These are phyloP conservation scores for Pungitius pungitius DNA, from an alignment of 2,113 vertebrate species.

Conservation along the genomic window DNA sequence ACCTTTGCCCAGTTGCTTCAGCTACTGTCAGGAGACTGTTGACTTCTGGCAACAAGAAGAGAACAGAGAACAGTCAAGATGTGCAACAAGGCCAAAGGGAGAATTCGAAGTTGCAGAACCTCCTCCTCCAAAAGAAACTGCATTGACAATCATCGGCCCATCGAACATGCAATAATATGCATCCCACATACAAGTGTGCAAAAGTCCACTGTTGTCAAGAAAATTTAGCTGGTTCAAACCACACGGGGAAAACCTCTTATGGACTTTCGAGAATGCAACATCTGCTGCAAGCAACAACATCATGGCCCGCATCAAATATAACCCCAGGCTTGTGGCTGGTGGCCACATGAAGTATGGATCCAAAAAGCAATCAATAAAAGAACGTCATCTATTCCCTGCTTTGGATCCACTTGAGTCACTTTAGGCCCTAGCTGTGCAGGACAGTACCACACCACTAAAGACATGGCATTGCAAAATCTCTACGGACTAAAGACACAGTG, in stretches of 20 bases:
- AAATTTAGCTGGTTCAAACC: slow-evolving; percentile 19
- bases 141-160: slow-evolving; percentile 41
- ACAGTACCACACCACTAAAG: background rate
- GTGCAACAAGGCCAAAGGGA: slow-evolving; percentile 37
- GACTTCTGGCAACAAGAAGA: slow-evolving; percentile 62
- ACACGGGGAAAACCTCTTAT: slow-evolving; percentile 17
- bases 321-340: slow-evolving; percentile 45
- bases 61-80: slow-evolving; percentile 39
- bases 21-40: slow-evolving; percentile 45
- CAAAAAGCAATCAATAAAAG: slow-evolving; percentile 42
- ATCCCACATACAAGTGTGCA: slow-evolving; percentile 39
- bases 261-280: slow-evolving; percentile 7
- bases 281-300: slow-evolving; percentile 17
- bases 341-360: slow-evolving; percentile 51
- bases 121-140: slow-evolving; percentile 33
- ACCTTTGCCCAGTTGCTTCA: slow-evolving; percentile 2
- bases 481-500: slow-evolving; percentile 30
- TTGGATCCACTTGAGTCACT: slow-evolving; percentile 43
- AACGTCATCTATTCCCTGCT: slow-evolving; percentile 39
- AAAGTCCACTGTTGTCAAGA: slow-evolving; percentile 23
- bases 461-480: slow-evolving; percentile 13
- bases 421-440: slow-evolving; percentile 5
- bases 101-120: slow-evolving; percentile 51
- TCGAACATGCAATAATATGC: slow-evolving; percentile 30
- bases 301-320: slow-evolving; percentile 32